Base-by-base conservation (phyloP, 2,888 invertebrate genomes). In the Mesorhabditis belari region DNA sequence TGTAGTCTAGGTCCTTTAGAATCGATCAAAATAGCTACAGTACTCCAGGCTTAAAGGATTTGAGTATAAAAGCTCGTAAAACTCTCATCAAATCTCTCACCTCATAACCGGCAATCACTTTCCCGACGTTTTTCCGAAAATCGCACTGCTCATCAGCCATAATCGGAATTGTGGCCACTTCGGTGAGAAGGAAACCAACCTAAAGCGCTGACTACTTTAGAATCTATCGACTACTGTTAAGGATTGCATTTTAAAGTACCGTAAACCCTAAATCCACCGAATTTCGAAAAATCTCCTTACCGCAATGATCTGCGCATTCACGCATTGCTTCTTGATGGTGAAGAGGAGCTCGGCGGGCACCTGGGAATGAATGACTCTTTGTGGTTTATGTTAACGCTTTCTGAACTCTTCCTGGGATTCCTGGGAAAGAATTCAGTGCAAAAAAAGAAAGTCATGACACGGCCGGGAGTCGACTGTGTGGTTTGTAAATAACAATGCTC, bases 101-200 rank as follows among this genome's bases (percentile, higher is more conserved):
- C 67, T 75, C 71, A 59, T 71, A 77, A 4, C 74, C 75, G 12
- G 76, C 71, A 17, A 78, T 67, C 4, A 73, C 61, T 51, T 71
- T 66, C 5, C 77, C 77, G 19, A 73, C 69, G 25, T 70, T 66
- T 62, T 71, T 63, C 0, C 74, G 67, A 55, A 77, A 69, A 69
- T 77, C 76, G n/a, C 77, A 71, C 9, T 71, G 73, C 53, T 77
- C 74, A 57, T 77, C 77, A 12, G 71, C 73, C 60, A 79, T 64
- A 5, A 79, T 50, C 9, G 80, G 79, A 53, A 79, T 71, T 19
- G 70, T 70, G 3, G 77, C 79, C 5, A 70, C 67, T 55, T 79
- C 79, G 1, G 79, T 79, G 1, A 77, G 64, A 5, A 80, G 66
- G 62, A 77, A 74, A 9, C 79, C 79, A 19, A 76, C 71, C 76